Evolutionary conservation across 2,113 vertebrate genomes (phyloP), one percentile per base, ranked within the genome.

Genomic region (Hiodon alosoides): DNA sequence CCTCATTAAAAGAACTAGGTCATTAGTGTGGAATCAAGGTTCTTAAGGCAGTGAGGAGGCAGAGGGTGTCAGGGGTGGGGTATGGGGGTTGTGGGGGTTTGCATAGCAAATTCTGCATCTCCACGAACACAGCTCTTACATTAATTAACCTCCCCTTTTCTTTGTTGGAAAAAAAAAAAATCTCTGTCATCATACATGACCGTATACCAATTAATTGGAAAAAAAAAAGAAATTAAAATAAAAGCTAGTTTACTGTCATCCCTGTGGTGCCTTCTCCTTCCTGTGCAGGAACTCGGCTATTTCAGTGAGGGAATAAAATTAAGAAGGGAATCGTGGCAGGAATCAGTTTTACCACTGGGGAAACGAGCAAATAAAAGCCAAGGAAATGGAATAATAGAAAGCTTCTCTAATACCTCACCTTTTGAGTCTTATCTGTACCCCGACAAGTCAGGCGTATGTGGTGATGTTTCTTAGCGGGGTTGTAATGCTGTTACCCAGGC

Each of bases 1-100:
- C 94, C 95, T 99, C 97, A 99, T 99, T 98, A 99, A 95, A 93
- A 97, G 95, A 99, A 99, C 95, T 99, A 94, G 96, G 96, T 99
- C 97, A 98, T 99, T 99, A 98, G 94, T 89, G 91, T 91, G 92
- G 95, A 97, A 97, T 98, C 96, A 96, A 96, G 95, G 92, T 94
- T 96, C 94, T 98, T 95, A 97, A 94, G 94, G 94, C 94, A 90
- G 88, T 87, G 91, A 92, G 91, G 90, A 85, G 69, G 91, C 69
- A 79, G 90, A 85, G 69, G 72, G 76, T 72, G 73, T 67, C 64
- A 68, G 91, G 92, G 90, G 89, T 85, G 62, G 70, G 71, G 54
- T 14, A 67, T 69, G 69, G 58, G 75, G 92, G 88, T 85, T 90
- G 90, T 67, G 74, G 92, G 91, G 92, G 88, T 87, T 67, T 79